Percentiles rank a stretch among this genome's conserved stretches.
Evolutionary conservation across 2,797 vertebrate species (phyloP).

Genomic region (Tarsius wallacei): DNA sequence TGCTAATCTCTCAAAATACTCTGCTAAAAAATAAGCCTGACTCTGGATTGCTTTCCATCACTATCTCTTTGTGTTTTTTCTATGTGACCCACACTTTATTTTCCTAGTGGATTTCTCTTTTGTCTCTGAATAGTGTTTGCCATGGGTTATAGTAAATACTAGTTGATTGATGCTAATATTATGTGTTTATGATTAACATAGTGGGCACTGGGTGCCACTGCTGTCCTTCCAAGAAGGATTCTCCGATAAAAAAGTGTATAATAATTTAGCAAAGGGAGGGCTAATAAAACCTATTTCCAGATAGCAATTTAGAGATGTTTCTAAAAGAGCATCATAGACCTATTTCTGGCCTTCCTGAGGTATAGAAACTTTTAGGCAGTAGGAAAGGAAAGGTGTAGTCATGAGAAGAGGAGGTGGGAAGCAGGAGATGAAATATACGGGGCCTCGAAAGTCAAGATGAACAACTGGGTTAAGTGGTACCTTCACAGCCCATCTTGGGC

Average conservation of each 20-base stretch:
- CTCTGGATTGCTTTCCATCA: slow-evolving; percentile 7
- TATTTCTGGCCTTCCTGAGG: not conserved
- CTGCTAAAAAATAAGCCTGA: not conserved
- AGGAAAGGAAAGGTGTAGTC: not conserved
- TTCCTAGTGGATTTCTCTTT: not conserved
- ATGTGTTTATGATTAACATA: not conserved
- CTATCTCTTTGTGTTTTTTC: slow-evolving; percentile 12
- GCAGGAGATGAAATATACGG: not conserved
- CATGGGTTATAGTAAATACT: not conserved
- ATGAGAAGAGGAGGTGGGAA: not conserved
- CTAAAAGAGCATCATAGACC: not conserved
- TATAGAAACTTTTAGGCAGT: not conserved
- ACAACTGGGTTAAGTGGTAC: fast-evolving
- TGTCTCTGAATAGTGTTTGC: not conserved
- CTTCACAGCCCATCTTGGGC: not conserved
- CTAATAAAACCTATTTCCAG: not conserved
- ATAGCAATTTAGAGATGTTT: not conserved
- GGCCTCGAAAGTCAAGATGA: not conserved
- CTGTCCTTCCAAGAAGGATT: slow-evolving; percentile 28
- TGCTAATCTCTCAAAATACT: not conserved
- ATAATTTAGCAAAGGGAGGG: not conserved
- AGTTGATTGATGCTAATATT: not conserved
- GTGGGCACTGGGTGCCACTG: not conserved
- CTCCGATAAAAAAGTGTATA: not conserved
- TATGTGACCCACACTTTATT: not conserved